Percentiles rank a stretch among this genome's conserved stretches.
Conservation (phyloP, 2,797 vertebrate species). For the Poecilia wingei region DNA sequence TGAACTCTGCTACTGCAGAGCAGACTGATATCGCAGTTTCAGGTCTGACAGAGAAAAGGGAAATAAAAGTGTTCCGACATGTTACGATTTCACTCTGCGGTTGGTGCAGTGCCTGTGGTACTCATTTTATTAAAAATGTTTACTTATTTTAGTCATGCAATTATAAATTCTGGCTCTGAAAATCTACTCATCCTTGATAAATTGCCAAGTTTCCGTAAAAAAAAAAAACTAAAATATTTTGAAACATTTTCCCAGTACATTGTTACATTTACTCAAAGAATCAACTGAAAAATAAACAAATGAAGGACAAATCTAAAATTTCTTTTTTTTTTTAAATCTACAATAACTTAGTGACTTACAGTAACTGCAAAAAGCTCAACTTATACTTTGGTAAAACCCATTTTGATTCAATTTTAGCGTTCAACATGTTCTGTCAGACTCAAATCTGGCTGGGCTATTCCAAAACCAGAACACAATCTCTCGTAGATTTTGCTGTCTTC, state of each 20-base stretch:
- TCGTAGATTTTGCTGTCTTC: neutral
- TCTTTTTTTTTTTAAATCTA: neutral
- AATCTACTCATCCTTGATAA: neutral
- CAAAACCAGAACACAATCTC: neutral
- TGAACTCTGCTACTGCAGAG: conserved; percentile 7
- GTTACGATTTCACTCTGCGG: neutral
- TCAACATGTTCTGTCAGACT: neutral
- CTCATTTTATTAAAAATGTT: neutral
- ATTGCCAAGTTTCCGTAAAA: neutral
- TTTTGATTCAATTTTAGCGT: neutral
- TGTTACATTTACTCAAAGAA: neutral
- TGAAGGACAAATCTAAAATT: neutral
- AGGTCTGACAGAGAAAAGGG: neutral
- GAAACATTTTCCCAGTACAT: neutral
- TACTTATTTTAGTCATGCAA: neutral
- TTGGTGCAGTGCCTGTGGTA: neutral
- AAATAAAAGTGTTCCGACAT: neutral
- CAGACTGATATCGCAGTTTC: neutral
- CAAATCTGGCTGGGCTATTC: neutral
- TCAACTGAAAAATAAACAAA: neutral
- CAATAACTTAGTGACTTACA: neutral
- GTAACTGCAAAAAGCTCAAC: neutral
- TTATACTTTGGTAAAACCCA: neutral
- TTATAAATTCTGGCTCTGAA: neutral
- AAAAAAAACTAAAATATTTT: neutral